phyloP scores from a whole-genome alignment of 2,113 vertebrate species.

The Tretioscincus oriximinensis region DNA sequence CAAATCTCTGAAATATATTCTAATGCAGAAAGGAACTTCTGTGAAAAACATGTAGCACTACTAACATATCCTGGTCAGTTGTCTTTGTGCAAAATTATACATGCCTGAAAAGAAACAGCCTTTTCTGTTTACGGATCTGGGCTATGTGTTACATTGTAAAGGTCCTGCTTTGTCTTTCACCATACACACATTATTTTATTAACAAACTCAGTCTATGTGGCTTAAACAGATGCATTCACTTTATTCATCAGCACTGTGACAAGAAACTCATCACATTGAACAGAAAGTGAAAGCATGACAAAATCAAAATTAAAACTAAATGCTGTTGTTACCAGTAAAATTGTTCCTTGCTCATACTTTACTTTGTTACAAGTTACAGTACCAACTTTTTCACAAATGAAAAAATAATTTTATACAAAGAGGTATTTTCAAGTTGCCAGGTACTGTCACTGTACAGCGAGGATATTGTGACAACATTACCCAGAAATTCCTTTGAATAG shows the following conservation, averaged over 20 bases:
- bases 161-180: background rate
- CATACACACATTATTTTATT: background rate
- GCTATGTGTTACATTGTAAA: background rate
- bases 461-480: background rate
- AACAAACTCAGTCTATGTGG: background rate
- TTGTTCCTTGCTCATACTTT: background rate
- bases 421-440: background rate
- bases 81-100: too few relatives aligned
- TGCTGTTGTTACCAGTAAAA: background rate
- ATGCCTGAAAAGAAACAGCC: too few relatives aligned
- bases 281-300: slow-evolving; percentile 31
- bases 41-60: background rate
- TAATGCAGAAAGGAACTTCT: background rate
- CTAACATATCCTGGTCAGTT: too few relatives aligned
- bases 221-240: slow-evolving; percentile 19
- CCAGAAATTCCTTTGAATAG: background rate
- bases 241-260: slow-evolving; percentile 31
- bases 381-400: background rate
- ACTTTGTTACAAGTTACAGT: background rate
- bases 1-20: too few relatives aligned
- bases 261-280: slow-evolving; percentile 27
- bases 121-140: background rate
- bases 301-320: background rate
- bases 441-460: background rate
- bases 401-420: background rate